These are phyloP conservation scores for Schmidtea mediterranea DNA, from an alignment of 1,140 invertebrate species.

Conservation along the genomic window DNA sequence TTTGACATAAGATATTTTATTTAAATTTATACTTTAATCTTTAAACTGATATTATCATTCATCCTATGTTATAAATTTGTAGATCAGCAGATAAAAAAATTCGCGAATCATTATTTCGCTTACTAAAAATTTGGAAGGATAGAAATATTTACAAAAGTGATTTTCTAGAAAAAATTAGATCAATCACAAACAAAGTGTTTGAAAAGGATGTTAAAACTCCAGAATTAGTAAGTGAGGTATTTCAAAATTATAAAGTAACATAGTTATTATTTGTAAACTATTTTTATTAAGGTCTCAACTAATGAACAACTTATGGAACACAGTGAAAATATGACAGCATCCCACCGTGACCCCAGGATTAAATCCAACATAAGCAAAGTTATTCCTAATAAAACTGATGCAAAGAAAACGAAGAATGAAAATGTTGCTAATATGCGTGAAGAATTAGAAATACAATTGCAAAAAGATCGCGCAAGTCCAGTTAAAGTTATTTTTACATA, in stretches of 20 bases:
- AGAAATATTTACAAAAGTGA: slow-evolving; percentile 54
- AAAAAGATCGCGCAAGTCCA: slow-evolving; percentile 1
- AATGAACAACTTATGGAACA: too few relatives aligned
- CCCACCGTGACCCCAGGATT: background rate
- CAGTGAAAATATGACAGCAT: too few relatives aligned
- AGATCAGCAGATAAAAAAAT: slow-evolving; percentile 27
- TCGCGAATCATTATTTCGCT: slow-evolving; percentile 41
- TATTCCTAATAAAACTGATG: background rate
- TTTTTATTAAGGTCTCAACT: too few relatives aligned
- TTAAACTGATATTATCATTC: background rate
- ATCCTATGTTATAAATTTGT: background rate
- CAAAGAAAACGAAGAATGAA: slow-evolving; percentile 10
- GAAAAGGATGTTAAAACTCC: background rate
- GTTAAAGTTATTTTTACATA: background rate
- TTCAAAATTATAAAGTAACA: too few relatives aligned
- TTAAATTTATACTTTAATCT: background rate
- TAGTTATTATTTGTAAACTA: too few relatives aligned
- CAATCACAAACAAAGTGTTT: slow-evolving; percentile 2
- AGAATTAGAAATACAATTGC: slow-evolving; percentile 9
- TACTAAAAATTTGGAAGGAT: slow-evolving; percentile 68
- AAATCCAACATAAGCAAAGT: background rate
- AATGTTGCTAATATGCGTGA: slow-evolving; percentile 8
- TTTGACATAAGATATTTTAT: background rate
- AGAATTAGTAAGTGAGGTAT: background rate
- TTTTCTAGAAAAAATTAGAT: slow-evolving; percentile 40